Evolutionary conservation across 2,113 vertebrate genomes (phyloP).

Genomic region (Natator depressus): DNA sequence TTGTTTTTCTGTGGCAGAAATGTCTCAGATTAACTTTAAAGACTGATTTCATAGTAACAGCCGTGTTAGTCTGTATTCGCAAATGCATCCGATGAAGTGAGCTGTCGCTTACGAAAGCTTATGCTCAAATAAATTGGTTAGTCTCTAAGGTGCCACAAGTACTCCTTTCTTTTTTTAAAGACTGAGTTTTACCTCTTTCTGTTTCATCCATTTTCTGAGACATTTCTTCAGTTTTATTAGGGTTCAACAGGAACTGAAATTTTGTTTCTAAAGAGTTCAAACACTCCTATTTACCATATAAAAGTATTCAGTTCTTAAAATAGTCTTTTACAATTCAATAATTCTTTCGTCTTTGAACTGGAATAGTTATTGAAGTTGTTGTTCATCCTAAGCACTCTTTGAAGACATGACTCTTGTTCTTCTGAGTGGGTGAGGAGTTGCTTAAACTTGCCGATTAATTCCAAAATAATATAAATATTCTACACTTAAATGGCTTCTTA

Average conservation of each 20-base stretch:
- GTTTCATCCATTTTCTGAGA: neutral
- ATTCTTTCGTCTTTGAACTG: neutral
- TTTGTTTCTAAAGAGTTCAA: neutral
- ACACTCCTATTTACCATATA: neutral
- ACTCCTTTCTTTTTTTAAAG: neutral
- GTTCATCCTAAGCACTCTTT: neutral
- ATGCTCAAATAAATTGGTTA: no score
- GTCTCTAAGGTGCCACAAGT: no score
- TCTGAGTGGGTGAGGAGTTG: neutral
- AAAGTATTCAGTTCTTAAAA: neutral
- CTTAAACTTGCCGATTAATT: neutral
- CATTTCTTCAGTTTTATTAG: neutral
- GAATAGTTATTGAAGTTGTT: neutral
- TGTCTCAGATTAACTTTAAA: neutral
- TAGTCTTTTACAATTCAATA: neutral
- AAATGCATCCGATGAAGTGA: no score
- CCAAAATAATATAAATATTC: neutral
- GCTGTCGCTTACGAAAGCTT: no score
- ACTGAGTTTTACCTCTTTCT: neutral
- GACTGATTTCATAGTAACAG: no score
- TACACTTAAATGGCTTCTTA: neutral
- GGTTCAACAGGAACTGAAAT: neutral
- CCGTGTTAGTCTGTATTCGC: no score
- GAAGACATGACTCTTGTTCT: neutral
- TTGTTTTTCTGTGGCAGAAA: neutral